Base-by-base conservation (phyloP, 92 coral and sea anemone genomes). In the Desmophyllum pertusum region DNA sequence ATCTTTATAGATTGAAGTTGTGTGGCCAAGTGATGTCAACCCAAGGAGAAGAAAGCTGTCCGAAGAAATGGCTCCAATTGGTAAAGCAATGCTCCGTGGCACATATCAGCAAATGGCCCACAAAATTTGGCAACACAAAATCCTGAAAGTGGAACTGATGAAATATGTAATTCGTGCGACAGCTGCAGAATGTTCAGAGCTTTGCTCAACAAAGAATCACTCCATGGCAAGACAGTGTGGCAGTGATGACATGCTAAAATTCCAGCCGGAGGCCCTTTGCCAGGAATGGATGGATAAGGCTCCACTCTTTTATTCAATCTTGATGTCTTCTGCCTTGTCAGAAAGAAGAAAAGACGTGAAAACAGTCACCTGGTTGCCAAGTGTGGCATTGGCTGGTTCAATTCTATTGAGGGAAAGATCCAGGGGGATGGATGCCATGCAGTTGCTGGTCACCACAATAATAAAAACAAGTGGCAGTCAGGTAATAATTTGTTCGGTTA, bases 221-320 rank as follows among this genome's bases (percentile, higher is more conserved):
- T 67, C 85, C 30, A 80, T 66, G 71, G 62, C 65, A 66, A 53
- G 85, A 65, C 74, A 40, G 45, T 80, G 75, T 80, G 46, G 75
- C 50, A 57, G 29, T 63, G 50, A 64, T 67, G 57, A 42, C 15
- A 31, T 83, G 73, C 21, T 68, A 37, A 73, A 84, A 19, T 72
- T 73, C 25, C 51, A 59, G 53, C 38, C 68, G 14, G 75, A 75
- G 27, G 73, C 70, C 70, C 77, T 84, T 6, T 84, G 82, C 61
- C 21, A 21, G 5, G 88, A 84, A 75, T 84, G 81, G 88, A 75
- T 72, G 73, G 55, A 71, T 15, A 84, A 73, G 33, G 73, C 82
- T 30, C 82, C 88, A 9, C 69, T 84, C 2, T 84, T 84, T 23
- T 84, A 84, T 76, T 53, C 88, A 17, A 50, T 84, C 46, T 46